Conservation (phyloP, 2,113 vertebrate species). For the Gadus macrocephalus region DNA sequence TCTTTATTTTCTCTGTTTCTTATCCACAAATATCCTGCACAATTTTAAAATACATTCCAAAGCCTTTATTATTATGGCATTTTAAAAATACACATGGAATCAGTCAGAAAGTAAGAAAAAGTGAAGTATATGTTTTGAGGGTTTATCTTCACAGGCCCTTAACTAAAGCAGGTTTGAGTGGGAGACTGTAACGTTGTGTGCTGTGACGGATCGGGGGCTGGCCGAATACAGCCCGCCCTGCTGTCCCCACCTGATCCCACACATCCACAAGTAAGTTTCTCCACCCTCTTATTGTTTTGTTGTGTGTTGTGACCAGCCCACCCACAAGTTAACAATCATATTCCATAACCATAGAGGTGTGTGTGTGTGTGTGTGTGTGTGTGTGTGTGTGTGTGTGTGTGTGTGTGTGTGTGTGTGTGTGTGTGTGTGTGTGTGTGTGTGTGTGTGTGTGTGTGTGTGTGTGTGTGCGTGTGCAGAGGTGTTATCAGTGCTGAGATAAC, state of each 20-base stretch:
- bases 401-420: conserved; percentile 5
- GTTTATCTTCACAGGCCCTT: conserved; percentile 56
- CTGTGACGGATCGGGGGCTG: conserved; percentile 64
- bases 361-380: neutral
- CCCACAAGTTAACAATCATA: conserved; percentile 58
- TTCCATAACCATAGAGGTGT: conserved; percentile 40
- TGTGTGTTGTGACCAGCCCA: conserved; percentile 43
- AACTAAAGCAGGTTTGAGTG: conserved; percentile 44
- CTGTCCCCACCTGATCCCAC: neutral
- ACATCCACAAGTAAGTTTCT: conserved; percentile 2
- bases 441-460: conserved; percentile 8
- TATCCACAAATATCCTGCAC: too few species aligned
- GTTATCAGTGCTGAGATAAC: conserved; percentile 96
- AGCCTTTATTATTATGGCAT: too few species aligned
- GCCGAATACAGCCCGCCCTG: conserved; percentile 56
- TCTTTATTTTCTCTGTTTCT: too few species aligned
- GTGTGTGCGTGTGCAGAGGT: conserved; percentile 58
- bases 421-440: conserved; percentile 39
- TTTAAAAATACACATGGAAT: too few species aligned
- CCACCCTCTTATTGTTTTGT: conserved; percentile 48
- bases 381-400: conserved; percentile 19
- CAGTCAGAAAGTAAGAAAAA: too few species aligned
- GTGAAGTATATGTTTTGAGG: too few species aligned
- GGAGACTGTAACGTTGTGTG: conserved; percentile 19
- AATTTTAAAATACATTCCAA: too few species aligned